phyloP scores from a whole-genome alignment of 2,888 invertebrate species.

The Erebia palarica region DNA sequence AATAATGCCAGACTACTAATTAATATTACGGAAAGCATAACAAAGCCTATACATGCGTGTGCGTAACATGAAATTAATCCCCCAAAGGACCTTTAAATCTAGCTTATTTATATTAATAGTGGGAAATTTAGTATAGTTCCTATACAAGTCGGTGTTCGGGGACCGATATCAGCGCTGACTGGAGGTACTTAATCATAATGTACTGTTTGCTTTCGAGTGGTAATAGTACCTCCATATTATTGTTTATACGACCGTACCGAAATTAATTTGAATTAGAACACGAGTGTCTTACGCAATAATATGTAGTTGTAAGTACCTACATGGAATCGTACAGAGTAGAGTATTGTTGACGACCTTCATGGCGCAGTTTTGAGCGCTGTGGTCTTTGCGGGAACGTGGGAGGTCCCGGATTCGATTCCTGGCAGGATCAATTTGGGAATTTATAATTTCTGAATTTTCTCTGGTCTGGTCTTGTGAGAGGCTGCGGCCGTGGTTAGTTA shows the following conservation, averaged over 20 bases:
- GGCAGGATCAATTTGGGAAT: too few species aligned
- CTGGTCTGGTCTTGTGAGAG: too few species aligned
- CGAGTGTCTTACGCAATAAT: neutral
- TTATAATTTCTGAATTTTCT: too few species aligned
- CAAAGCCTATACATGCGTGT: conserved; percentile 13
- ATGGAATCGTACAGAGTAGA: too few species aligned
- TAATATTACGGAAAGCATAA: conserved; percentile 22
- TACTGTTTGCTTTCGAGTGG: conserved; percentile 41
- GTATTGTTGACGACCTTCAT: too few species aligned
- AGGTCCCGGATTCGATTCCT: too few species aligned
- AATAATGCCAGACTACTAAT: conserved; percentile 1
- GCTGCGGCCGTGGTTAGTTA: too few species aligned
- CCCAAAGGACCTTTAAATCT: conserved; percentile 75
- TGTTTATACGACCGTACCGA: neutral
- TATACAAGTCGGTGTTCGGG: conserved; percentile 64
- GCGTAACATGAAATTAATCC: conserved; percentile 67
- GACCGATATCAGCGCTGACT: conserved; percentile 66
- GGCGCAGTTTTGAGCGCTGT: too few species aligned
- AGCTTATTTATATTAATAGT: conserved; percentile 79
- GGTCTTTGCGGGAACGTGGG: too few species aligned
- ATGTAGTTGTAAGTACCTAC: neutral
- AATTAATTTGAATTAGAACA: conserved; percentile 10
- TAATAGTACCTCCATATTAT: conserved; percentile 6
- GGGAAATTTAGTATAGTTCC: conserved; percentile 71
- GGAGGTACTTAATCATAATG: conserved; percentile 64